Evolutionary conservation across 2,888 invertebrate species (phyloP), one percentile per base, ranked within the genome.

Genomic region (Meiosimyza platycephala): DNA sequence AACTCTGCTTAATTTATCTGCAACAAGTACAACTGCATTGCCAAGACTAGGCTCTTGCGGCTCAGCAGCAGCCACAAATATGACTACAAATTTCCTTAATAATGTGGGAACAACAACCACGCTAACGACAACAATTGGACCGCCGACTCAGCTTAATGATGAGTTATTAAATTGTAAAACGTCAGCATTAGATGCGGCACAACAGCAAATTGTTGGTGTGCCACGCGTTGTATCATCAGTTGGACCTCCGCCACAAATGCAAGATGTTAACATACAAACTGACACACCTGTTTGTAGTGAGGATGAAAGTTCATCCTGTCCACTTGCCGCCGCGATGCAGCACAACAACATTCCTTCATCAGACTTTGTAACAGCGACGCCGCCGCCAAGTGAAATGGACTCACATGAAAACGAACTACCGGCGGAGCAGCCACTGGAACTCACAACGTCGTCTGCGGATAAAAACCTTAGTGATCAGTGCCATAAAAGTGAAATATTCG

Each of bases 251-350:
- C 88, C 90, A 1, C 91, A 91, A 75, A 93, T 93, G n/a, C 94
- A 91, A 83, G 94, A 95, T 81, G 94, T 94, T 0, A 93, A 93
- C 68, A 95, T 94, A 82, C 95, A 95, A 87, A 95, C 95, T 0
- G 94, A 95, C 80, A 92, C 93, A 22, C 91, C 93, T 0, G 87
- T 89, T 3, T 91, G 80, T 74, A 93, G 92, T 78, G 93, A 93
- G 71, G 93, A 93, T 77, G 93, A 86, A 72, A 83, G 79, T 71
- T 82, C 80, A 0, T 83, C 81, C 0, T 82, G 82, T 52, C 78
- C 81, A 28, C 78, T 81, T 3, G 51, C 59, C 60, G 60, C 60
- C 28, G 60, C 59, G 51, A 69, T 69, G 28, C 69, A 69, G 18
- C 54, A 71, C 76, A 75, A 15, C 71, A 75, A 50, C 70, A 69